Evolutionary conservation across 2,888 invertebrate genomes (phyloP).

Genomic region (Andrena trimmerana): DNA sequence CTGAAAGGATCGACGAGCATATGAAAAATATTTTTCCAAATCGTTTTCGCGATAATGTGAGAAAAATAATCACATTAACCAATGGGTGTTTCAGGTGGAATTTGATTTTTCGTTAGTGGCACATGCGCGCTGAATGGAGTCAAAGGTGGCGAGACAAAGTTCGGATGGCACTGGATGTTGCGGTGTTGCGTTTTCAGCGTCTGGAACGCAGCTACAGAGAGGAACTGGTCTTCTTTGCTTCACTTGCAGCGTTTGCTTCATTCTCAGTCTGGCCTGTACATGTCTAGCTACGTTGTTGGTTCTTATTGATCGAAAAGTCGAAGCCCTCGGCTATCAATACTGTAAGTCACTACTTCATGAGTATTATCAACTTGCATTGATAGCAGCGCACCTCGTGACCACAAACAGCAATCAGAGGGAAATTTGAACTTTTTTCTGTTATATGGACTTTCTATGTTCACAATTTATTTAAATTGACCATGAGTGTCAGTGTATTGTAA

Average conservation of each 20-base stretch:
- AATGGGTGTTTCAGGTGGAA: not conserved
- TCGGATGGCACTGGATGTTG: conserved; percentile 50
- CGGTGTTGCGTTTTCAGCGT: conserved; percentile 18
- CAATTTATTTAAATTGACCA: too few relatives aligned
- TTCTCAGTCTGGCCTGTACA: conserved; percentile 76
- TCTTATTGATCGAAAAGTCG: conserved; percentile 73
- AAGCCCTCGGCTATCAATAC: conserved; percentile 57
- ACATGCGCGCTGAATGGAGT: conserved; percentile 47
- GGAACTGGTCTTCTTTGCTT: conserved; percentile 68
- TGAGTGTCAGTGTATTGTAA: too few relatives aligned
- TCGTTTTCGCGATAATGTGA: fast-evolving
- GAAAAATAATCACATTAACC: not conserved
- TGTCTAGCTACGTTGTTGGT: conserved; percentile 74
- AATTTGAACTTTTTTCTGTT: not conserved
- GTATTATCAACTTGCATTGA: not conserved
- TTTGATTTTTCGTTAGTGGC: not conserved
- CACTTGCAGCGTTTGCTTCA: conserved; percentile 76
- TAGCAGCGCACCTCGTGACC: not conserved
- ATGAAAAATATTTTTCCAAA: not conserved
- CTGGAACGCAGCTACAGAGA: conserved; percentile 16
- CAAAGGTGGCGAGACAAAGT: conserved; percentile 30
- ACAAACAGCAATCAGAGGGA: not conserved
- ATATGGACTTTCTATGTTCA: not conserved
- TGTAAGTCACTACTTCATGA: conserved; percentile 38
- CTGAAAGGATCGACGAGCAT: not conserved